phyloP scores from a whole-genome alignment of 2,797 vertebrate genomes.

The Rhinella marina region DNA sequence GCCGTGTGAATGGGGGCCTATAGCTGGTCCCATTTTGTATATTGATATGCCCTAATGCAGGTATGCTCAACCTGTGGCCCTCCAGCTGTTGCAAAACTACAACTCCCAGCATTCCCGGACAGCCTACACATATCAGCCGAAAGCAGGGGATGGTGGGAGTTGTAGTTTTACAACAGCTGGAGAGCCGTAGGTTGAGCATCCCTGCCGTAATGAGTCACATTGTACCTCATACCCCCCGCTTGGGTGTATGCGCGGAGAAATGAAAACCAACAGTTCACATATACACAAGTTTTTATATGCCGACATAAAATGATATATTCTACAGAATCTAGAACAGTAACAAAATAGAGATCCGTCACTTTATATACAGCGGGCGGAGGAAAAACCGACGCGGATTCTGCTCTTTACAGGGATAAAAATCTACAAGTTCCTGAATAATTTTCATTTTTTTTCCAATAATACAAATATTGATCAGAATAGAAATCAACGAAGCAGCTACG shows the following conservation, averaged over 20 bases:
- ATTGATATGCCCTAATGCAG: no score
- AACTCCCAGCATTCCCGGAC: no score
- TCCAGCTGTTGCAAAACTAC: no score
- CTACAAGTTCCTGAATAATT: slow-evolving; percentile 13
- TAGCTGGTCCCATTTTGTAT: no score
- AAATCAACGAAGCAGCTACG: neutral
- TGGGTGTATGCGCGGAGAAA: neutral
- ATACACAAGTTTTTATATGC: slow-evolving; percentile 18
- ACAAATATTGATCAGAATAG: slow-evolving; percentile 28
- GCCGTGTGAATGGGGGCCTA: no score
- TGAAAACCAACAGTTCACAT: neutral
- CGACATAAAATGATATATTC: slow-evolving; percentile 60
- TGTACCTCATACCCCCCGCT: neutral
- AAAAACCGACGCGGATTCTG: slow-evolving; percentile 42
- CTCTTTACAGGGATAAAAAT: slow-evolving; percentile 32
- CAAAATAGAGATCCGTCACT: slow-evolving; percentile 66
- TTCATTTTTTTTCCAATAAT: neutral
- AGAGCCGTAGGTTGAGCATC: no score
- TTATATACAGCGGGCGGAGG: slow-evolving; percentile 65
- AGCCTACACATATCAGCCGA: no score
- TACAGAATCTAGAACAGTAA: slow-evolving; percentile 55
- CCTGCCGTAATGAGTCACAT: neutral
- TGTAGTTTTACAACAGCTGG: no score
- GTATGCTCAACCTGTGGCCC: no score
- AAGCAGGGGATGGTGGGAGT: no score